Evolutionary conservation across 2,888 invertebrate genomes (phyloP).

Genomic region (Tinea trinotella): DNA sequence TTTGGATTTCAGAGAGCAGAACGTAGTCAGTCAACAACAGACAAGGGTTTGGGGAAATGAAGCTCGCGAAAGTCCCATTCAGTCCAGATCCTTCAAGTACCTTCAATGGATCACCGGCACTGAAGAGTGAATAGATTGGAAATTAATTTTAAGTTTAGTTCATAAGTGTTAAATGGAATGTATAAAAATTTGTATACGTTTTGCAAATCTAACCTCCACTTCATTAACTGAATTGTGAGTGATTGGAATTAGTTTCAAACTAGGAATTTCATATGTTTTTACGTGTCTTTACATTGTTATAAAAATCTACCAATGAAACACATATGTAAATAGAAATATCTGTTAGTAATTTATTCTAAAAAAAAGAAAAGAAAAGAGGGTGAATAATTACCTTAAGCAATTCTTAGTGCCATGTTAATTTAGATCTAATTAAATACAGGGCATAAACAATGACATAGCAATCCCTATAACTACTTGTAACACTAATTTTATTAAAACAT

Average conservation of each 20-base stretch:
- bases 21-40: slow-evolving; percentile 41
- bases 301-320: too few species aligned
- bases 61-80: slow-evolving; percentile 53
- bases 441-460: too few species aligned
- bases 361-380: too few species aligned
- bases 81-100: slow-evolving; percentile 69
- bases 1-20: slow-evolving; percentile 68
- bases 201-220: slow-evolving; percentile 8
- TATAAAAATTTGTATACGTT: background rate
- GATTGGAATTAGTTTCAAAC: background rate
- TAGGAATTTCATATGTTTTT: too few species aligned
- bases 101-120: slow-evolving; percentile 71
- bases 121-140: slow-evolving; percentile 40
- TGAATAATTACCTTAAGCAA: too few species aligned
- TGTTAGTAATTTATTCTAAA: too few species aligned
- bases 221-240: slow-evolving; percentile 12
- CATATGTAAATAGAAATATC: too few species aligned
- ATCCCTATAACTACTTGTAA: too few species aligned
- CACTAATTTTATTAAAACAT: too few species aligned
- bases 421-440: too few species aligned
- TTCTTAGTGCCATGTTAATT: too few species aligned
- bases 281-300: too few species aligned
- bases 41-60: slow-evolving; percentile 41
- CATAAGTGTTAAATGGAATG: background rate
- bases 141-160: slow-evolving; percentile 8